Base-by-base conservation (phyloP, 2,797 vertebrate genomes). In the Chanos chanos region DNA sequence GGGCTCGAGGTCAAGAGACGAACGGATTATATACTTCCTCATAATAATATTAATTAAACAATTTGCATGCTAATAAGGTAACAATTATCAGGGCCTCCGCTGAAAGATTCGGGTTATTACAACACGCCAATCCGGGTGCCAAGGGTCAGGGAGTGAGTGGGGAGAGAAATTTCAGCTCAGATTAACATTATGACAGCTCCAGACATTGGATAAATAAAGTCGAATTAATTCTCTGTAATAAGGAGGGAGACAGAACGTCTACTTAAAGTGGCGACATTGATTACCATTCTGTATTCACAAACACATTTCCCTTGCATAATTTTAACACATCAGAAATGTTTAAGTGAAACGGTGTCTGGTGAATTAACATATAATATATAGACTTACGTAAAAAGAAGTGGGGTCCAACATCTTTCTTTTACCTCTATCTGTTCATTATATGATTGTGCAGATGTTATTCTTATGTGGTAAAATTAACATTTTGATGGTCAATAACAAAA, bases 41-140 rank as follows among this genome's bases (percentile, higher is more conserved):
- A 96, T 98, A 98, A 98, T 97, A 98, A 98, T 98, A 98, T 98
- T 98, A 98, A 98, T 98, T 97, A 98, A 98, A 98, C 95, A 95
- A 98, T 98, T 98, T 98, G 95, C 95, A 98, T 98, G 96, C 94
- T 98, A 98, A 98, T 98, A 95, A 94, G 94, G 94, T 97, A 98
- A 98, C 94, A 96, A 98, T 98, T 96, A 97, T 96, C 93, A 90
- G 92, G 93, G 94, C 94, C 95, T 96, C 93, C 96, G 96, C 95
- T 96, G 94, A 96, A 95, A 98, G 95, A 98, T 94, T 94, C 92
- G 90, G 95, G 96, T 98, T 98, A 98, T 98, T 97, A 97, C 96
- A 98, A 98, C 94, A 96, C 92, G 94, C 93, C 94, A 94, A 93
- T 96, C 93, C 92, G 85, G 86, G 91, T 91, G 94, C 92, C 94